phyloP scores from a whole-genome alignment of 2,797 vertebrate species.

The Craterocephalus amniculus region DNA sequence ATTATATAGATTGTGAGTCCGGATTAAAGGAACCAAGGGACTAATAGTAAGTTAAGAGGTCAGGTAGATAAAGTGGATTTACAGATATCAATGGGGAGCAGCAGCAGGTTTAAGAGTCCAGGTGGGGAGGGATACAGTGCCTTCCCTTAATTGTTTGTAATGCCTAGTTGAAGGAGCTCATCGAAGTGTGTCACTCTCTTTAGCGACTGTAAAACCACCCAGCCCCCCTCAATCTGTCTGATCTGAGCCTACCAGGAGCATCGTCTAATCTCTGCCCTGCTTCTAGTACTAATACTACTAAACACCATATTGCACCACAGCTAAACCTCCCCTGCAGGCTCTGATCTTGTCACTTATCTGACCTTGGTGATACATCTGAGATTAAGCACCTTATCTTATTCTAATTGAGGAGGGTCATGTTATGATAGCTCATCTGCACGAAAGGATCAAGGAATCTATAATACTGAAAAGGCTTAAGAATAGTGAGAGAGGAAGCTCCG shows the following conservation, averaged over 20 bases:
- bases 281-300: conserved; percentile 23
- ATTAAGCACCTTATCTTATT: conserved; percentile 63
- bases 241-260: conserved; percentile 43
- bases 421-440: conserved; percentile 51
- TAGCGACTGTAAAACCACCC: conserved; percentile 58
- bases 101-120: conserved; percentile 48
- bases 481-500: conserved; percentile 16
- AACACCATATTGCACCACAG: conserved; percentile 21
- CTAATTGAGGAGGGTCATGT: conserved; percentile 46
- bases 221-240: conserved; percentile 52
- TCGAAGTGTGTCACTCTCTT: conserved; percentile 64
- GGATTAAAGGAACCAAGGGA: conserved; percentile 32
- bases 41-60: conserved; percentile 40
- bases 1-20: conserved; percentile 41
- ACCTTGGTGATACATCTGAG: conserved; percentile 25
- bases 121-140: conserved; percentile 55
- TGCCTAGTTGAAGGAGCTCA: conserved; percentile 58
- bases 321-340: conserved; percentile 38
- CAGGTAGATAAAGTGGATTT: conserved; percentile 63
- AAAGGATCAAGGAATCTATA: conserved; percentile 38
- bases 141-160: conserved; percentile 72
- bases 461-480: conserved; percentile 24
- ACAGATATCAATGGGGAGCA: conserved; percentile 32
- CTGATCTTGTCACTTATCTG: conserved; percentile 45
- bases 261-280: conserved; percentile 51